Evolutionary conservation across 2,113 vertebrate genomes (phyloP), one percentile per base, ranked within the genome.

Genomic region (Grantiella picta): DNA sequence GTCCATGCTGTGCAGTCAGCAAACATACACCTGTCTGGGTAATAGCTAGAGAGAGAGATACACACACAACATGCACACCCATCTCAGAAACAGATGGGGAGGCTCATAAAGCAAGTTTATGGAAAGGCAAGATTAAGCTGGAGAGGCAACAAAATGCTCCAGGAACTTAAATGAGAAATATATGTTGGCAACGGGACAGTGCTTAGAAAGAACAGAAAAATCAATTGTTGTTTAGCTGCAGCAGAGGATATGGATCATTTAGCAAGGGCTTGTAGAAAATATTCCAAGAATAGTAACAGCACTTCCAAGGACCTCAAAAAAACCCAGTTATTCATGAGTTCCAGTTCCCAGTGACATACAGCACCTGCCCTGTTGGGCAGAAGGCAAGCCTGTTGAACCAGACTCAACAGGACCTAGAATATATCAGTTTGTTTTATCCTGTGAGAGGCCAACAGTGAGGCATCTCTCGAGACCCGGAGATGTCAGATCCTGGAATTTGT

Each of bases 201-300:
- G 83, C 89, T 95, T 94, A 84, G 91, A 89, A 96, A 96, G 94
- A 92, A 80, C 77, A 94, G 92, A 87, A 89, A 95, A 95, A 94
- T 92, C 96, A 95, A 82, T 96, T 95, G 90, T 89, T 97, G 90
- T 93, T 94, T 84, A 96, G 89, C 89, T 94, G 83, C 72, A 69
- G 66, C 44, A 75, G 89, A 94, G 83, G 86, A 82, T 85, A 89
- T 77, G 95, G 89, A 96, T 96, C 86, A 80, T 89, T 94, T 94
- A 94, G 82, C 45, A 87, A 72, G n/a, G 53, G 81, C 77, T 95
- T 81, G 87, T 70, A 72, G 86, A 92, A 92, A 92, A 82, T 82
- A 84, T 70, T 92, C 83, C 81, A 89, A 77, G 91, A 94, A 87
- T 69, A 94, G 94, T 76, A 79, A 82, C 81, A 80, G 54, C 19